Conservation (phyloP, 92 coral and sea anemone species). For the Blastomussa wellsi region DNA sequence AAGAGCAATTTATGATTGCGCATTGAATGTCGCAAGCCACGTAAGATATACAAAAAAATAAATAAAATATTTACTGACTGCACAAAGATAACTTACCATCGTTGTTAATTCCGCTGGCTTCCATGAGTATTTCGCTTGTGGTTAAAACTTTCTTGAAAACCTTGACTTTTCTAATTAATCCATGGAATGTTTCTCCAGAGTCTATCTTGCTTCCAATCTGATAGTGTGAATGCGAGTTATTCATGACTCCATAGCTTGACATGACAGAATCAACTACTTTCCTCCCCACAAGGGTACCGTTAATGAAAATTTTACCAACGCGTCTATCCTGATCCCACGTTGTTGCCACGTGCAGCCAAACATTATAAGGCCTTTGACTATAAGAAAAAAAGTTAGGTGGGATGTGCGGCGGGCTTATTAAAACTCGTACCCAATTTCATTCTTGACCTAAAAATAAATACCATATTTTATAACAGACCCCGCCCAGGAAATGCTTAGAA, state of each 20-base stretch:
- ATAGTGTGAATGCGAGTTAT: not conserved
- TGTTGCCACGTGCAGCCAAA: not conserved
- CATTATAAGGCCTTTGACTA: not conserved
- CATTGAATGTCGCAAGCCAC: too few species aligned
- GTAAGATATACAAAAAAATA: too few species aligned
- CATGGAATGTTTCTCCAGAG: slow-evolving; percentile 10
- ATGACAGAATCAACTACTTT: not conserved
- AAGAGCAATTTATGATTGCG: too few species aligned
- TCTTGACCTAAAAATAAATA: too few species aligned
- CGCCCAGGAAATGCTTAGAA: too few species aligned
- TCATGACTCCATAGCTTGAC: not conserved
- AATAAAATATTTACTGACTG: too few species aligned
- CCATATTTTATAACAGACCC: too few species aligned
- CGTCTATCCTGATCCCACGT: not conserved
- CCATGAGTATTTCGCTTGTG: not conserved
- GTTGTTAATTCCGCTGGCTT: not conserved
- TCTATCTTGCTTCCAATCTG: slow-evolving; percentile 15
- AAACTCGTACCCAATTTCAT: too few species aligned
- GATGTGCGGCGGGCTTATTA: too few species aligned
- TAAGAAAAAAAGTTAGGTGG: not conserved
- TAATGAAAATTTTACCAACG: not conserved
- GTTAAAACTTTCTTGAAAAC: slow-evolving; percentile 1
- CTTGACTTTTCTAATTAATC: slow-evolving; percentile 6
- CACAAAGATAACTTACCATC: not conserved
- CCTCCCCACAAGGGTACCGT: not conserved